phyloP scores from a whole-genome alignment of 2,888 invertebrate genomes.

The Hirtodrosophila cameraria region DNA sequence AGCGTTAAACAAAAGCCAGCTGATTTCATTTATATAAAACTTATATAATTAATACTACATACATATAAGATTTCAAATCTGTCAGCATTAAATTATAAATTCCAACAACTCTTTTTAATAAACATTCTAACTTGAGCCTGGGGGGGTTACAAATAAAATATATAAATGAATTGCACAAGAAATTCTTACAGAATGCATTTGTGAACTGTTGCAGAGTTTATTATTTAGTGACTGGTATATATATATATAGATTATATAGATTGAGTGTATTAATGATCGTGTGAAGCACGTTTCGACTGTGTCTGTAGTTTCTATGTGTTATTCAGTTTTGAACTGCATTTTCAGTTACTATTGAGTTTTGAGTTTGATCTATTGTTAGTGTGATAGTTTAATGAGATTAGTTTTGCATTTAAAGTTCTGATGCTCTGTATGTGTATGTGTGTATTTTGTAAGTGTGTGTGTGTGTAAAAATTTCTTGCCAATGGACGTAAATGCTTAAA shows the following conservation, averaged over 20 bases:
- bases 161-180: slow-evolving; percentile 69
- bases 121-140: slow-evolving; percentile 29
- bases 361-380: slow-evolving; percentile 60
- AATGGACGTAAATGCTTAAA: slow-evolving; percentile 57
- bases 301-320: slow-evolving; percentile 73
- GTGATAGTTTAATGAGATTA: slow-evolving; percentile 45
- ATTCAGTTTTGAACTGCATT: slow-evolving; percentile 67
- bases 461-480: slow-evolving; percentile 56
- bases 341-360: slow-evolving; percentile 75
- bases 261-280: slow-evolving; percentile 33
- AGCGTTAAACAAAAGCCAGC: slow-evolving; percentile 15
- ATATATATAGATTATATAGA: slow-evolving; percentile 15
- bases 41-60: slow-evolving; percentile 20
- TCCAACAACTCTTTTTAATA: slow-evolving; percentile 20
- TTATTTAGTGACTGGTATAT: slow-evolving; percentile 29
- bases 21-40: slow-evolving; percentile 18
- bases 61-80: slow-evolving; percentile 60
- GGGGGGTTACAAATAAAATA: slow-evolving; percentile 15
- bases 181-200: slow-evolving; percentile 65
- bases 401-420: slow-evolving; percentile 32
- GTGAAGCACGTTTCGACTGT: slow-evolving; percentile 65
- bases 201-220: slow-evolving; percentile 33
- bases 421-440: slow-evolving; percentile 12
- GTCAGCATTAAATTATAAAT: slow-evolving; percentile 35
- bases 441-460: slow-evolving; percentile 12